Percentiles rank a stretch among this genome's conserved stretches.
Conservation (phyloP, 2,797 vertebrate genomes). For the Sarcophilus harrisii region DNA sequence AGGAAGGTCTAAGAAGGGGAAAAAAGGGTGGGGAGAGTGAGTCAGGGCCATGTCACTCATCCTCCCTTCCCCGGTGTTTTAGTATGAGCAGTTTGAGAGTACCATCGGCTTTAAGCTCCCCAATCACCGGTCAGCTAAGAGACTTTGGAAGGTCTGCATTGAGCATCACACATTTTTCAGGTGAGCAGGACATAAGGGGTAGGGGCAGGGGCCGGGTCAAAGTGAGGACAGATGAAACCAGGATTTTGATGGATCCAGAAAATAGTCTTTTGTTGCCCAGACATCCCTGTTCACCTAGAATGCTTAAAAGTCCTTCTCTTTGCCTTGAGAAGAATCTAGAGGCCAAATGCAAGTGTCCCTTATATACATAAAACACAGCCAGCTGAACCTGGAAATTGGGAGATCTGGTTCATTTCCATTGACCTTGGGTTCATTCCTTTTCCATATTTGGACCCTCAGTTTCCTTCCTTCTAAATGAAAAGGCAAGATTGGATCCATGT, state of each 20-base stretch:
- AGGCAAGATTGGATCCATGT: neutral
- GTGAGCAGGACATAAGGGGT: slow-evolving; percentile 83
- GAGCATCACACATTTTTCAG: slow-evolving; percentile 99
- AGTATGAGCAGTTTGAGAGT: slow-evolving; percentile 93
- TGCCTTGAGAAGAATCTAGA: neutral
- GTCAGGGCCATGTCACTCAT: slow-evolving; percentile 12
- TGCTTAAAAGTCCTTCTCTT: neutral
- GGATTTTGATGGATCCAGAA: neutral
- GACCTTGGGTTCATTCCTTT: neutral
- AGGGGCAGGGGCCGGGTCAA: neutral
- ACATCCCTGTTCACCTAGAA: neutral
- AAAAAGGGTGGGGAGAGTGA: neutral
- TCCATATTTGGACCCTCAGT: neutral
- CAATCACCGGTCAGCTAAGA: slow-evolving; percentile 97
- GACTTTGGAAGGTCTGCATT: slow-evolving; percentile 99
- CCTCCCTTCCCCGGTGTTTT: slow-evolving; percentile 60
- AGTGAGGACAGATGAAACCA: neutral
- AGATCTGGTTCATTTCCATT: too few relatives aligned
- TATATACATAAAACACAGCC: neutral
- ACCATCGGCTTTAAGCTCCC: slow-evolving; percentile 98
- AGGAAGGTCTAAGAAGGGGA: slow-evolving; percentile 10
- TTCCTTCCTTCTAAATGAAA: neutral
- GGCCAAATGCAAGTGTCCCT: neutral
- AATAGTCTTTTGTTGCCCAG: neutral
- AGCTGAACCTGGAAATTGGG: neutral